A percentile compares a stretch with the other conserved stretches of the same genome.
These are phyloP conservation scores for Agriopis marginaria DNA, from an alignment of 2,888 invertebrate species.

Conservation along the genomic window DNA sequence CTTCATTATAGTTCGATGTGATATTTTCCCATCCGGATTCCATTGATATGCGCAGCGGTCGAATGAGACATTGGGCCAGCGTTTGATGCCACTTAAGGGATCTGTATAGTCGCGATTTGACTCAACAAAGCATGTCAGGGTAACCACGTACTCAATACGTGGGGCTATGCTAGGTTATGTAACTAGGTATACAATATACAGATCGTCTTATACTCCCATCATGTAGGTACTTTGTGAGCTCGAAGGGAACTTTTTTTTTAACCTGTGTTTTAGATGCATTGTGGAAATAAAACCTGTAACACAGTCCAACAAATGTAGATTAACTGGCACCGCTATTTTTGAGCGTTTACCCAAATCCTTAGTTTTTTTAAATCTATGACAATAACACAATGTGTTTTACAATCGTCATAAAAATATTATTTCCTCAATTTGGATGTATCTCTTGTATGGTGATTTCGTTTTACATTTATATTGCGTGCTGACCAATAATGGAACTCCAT, in stretches of 20 bases:
- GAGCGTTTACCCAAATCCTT: too few species aligned
- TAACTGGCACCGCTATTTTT: too few species aligned
- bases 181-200: slow-evolving; percentile 25
- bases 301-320: too few species aligned
- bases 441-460: too few species aligned
- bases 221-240: slow-evolving; percentile 13
- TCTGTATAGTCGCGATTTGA: slow-evolving; percentile 68
- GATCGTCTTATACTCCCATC: slow-evolving; percentile 52
- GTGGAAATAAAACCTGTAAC: too few species aligned
- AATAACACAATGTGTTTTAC: too few species aligned
- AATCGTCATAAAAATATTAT: too few species aligned
- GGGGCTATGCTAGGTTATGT: slow-evolving; percentile 71
- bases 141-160: slow-evolving; percentile 75
- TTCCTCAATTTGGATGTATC: too few species aligned
- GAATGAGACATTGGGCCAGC: slow-evolving; percentile 58
- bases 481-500: too few species aligned
- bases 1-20: slow-evolving; percentile 35
- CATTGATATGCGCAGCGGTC: slow-evolving; percentile 52
- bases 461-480: too few species aligned
- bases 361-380: too few species aligned
- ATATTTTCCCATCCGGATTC: slow-evolving; percentile 50
- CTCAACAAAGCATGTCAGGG: slow-evolving; percentile 80
- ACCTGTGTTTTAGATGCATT: too few species aligned
- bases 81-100: slow-evolving; percentile 68
- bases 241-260: slow-evolving; percentile 10